These are phyloP conservation scores for Campylorhamphus procurvoides DNA, from an alignment of 2,113 vertebrate genomes.

Conservation along the genomic window DNA sequence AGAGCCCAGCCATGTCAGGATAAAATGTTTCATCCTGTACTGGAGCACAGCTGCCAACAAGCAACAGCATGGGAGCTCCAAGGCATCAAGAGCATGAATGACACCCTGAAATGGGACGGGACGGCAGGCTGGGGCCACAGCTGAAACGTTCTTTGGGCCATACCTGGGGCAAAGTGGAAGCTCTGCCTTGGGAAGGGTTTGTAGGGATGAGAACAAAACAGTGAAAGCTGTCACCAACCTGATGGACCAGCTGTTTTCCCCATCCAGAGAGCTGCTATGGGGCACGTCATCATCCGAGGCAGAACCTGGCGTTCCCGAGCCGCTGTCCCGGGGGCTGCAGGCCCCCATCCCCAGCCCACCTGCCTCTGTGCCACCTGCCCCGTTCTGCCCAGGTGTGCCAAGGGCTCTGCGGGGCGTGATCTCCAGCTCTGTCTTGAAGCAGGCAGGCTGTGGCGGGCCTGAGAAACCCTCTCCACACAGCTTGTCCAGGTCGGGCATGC, in stretches of 20 bases:
- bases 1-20: not conserved
- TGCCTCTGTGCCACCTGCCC: rapidly evolving
- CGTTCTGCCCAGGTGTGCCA: not conserved
- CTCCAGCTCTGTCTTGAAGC: constrained; percentile 79
- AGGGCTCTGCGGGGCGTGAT: constrained; percentile 42
- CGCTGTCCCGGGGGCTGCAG: not conserved
- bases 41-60: not conserved
- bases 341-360: not conserved
- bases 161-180: not conserved
- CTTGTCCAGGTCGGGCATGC: constrained; percentile 93
- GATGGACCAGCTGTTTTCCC: constrained; percentile 82
- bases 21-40: not conserved
- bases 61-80: not conserved
- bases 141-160: rapidly evolving
- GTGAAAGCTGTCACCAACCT: constrained; percentile 74
- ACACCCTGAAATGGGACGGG: rapidly evolving
- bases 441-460: not conserved
- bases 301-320: not conserved
- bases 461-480: constrained; percentile 81
- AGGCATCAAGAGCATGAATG: not conserved
- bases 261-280: not conserved
- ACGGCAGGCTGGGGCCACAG: not conserved
- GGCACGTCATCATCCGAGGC: constrained; percentile 5
- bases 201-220: not conserved
- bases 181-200: not conserved